Evolutionary conservation across 2,113 vertebrate genomes (phyloP), one percentile per base, ranked within the genome.

Genomic region (Burhinus oedicnemus): DNA sequence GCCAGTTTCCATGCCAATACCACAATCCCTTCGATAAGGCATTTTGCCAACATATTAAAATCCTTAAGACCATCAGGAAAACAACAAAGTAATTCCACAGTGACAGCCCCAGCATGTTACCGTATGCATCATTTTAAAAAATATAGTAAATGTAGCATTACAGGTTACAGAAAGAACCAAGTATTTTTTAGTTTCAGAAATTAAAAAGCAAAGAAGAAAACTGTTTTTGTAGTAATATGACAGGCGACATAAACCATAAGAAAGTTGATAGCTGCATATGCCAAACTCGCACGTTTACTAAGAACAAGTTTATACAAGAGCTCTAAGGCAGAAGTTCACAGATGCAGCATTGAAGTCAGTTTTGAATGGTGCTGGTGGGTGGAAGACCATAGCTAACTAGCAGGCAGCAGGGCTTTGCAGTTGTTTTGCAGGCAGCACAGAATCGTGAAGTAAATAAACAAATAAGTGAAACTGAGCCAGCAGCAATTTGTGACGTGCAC

Each of bases 371-470:
- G 2, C 34, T 4, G 38, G 66, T 54, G 71, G 85, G 54, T 84
- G 79, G 70, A 84, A 94, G 87, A 85, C 65, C 92, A 26, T 34
- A 57, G 69, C 83, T 89, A 81, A 85, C 52, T 18, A 83, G 72
- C 51, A 96, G 64, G 82, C 87, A 89, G 79, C 38, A 36, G 29
- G 79, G 90, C 82, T 96, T 55, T 96, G 95, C 88, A 95, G 95
- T 85, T 97, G 96, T 89, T 95, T 78, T 91, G 84, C 93, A 91
- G 85, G 93, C 91, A 91, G 83, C 79, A 38, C 54, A 45, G 90
- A 81, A 89, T 0, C 7, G 61, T 40, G 83, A 95, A 91, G 94
- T 93, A 97, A 96, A 97, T 72, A 97, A 96, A 97, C 94, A 95
- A 97, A 95, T 83, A 96, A 71, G 82, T 21, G 83, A 81, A 94